Base-by-base conservation (phyloP, 2,797 vertebrate species). In the Oreonectes daqikongensis region DNA sequence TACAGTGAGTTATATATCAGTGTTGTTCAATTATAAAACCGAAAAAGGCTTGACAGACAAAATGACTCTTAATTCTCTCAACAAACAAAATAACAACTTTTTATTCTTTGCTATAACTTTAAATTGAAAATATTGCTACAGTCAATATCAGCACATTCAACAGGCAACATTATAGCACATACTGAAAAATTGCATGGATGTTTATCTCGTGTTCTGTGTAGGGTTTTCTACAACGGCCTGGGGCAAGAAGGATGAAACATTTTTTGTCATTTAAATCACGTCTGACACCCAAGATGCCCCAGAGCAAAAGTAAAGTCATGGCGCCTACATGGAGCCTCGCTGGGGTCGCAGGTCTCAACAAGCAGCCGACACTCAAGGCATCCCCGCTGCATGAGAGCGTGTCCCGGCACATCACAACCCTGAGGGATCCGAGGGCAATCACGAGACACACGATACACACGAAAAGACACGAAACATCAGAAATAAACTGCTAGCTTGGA, bases 331-430 rank as follows among this genome's bases (percentile, higher is more conserved):
- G 75, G 63, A 82, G 77, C 67, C 74, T 79, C 79, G 55, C 42
- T 72, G 50, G 80, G 80, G 74, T 75, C 71, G 55, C 86, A 77
- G 72, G 86, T 84, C 72, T 78, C 59, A 79, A 83, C 84, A 85
- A 40, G 79, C 72, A 81, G 65, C 48, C 61, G 3, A 75, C 84
- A 79, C 83, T 74, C 79, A 69, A 86, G 77, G 81, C 78, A 74
- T 74, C 71, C 46, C 60, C 64, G 80, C 78, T 84, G 81, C 86
- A 90, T 81, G 61, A 61, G 72, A 57, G 67, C 88, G 82, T 80
- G 90, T 86, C 78, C 83, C 57, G 79, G 82, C 89, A 88, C 69
- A 84, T 69, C 64, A 82, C 72, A 79, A 77, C 80, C 86, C 84
- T 18, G 69, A 83, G 88, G 85, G 80, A 71, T 85, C 40, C 17